Evolutionary conservation across 2,797 vertebrate genomes (phyloP).

Genomic region (Etheostoma nigrum): DNA sequence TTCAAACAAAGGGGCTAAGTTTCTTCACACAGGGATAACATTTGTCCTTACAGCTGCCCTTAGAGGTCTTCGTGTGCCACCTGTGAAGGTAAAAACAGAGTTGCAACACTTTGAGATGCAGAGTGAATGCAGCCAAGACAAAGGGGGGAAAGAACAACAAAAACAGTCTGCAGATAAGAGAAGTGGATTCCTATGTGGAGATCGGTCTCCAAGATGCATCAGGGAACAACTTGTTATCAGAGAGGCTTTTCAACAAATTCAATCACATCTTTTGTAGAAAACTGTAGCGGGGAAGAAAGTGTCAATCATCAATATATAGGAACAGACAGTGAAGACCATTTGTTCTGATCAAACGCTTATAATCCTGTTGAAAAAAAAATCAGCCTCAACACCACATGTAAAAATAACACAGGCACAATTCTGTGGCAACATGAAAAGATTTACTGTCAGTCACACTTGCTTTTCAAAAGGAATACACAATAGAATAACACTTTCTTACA

Average conservation of each 20-base stretch:
- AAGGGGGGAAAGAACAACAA: constrained; percentile 26
- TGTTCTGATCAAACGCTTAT: constrained; percentile 48
- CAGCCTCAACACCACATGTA: constrained; percentile 18
- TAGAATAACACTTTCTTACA: constrained; percentile 31
- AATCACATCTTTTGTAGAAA: constrained; percentile 12
- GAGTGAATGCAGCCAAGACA: constrained; percentile 10
- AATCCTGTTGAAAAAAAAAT: constrained; percentile 25
- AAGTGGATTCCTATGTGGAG: constrained; percentile 11
- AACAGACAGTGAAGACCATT: constrained; percentile 10
- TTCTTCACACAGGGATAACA: too few relatives aligned
- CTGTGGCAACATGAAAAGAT: constrained; percentile 39
- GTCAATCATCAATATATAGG: constrained; percentile 28
- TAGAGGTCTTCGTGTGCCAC: not conserved
- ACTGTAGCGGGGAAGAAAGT: not conserved
- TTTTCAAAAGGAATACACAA: constrained; percentile 49
- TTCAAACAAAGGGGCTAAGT: too few relatives aligned
- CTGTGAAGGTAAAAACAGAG: not conserved
- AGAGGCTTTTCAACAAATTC: constrained; percentile 20
- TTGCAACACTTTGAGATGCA: not conserved
- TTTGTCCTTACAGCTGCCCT: too few relatives aligned
- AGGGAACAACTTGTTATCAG: constrained; percentile 10
- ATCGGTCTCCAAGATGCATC: constrained; percentile 11
- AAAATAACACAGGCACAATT: constrained; percentile 46
- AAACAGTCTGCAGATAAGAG: constrained; percentile 25
- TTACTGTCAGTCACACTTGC: constrained; percentile 23